Conservation (phyloP, 2,113 vertebrate genomes). For the Spea bombifrons region DNA sequence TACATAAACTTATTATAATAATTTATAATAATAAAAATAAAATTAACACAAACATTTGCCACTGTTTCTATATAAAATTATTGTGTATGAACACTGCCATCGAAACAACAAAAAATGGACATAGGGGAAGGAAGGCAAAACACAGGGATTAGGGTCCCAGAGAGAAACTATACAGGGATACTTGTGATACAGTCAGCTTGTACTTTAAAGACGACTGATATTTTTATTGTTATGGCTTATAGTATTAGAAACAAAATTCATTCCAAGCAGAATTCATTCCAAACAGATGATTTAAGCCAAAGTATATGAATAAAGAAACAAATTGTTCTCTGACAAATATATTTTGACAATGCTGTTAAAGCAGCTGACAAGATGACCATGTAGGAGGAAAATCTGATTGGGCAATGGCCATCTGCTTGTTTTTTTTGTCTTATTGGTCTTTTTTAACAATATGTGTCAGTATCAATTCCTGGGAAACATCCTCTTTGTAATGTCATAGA, state of each 20-base stretch:
- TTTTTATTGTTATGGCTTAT: too few relatives aligned
- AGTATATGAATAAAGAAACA: constrained; percentile 36
- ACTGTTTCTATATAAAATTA: not conserved
- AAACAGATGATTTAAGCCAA: constrained; percentile 54
- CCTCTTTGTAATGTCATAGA: constrained; percentile 49
- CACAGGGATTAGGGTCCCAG: too few relatives aligned
- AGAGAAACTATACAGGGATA: too few relatives aligned
- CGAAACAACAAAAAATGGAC: too few relatives aligned
- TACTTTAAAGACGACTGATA: too few relatives aligned
- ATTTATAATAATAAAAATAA: too few relatives aligned
- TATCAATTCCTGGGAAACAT: constrained; percentile 53
- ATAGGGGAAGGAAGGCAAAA: too few relatives aligned
- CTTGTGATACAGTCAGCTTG: too few relatives aligned
- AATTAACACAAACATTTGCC: not conserved
- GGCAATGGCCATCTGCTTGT: constrained; percentile 55
- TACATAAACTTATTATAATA: too few relatives aligned
- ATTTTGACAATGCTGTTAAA: constrained; percentile 62
- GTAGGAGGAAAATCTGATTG: constrained; percentile 55
- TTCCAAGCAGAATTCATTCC: constrained; percentile 49
- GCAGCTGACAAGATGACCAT: constrained; percentile 59
- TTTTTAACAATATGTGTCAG: constrained; percentile 61
- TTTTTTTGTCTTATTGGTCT: constrained; percentile 53
- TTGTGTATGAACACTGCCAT: not conserved
- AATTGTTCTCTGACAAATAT: constrained; percentile 60
- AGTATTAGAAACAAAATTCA: constrained; percentile 15